Percentiles rank a stretch among this genome's conserved stretches.
These are phyloP conservation scores for Theristus sp. DNA, from an alignment of 2,888 invertebrate species.

Conservation along the genomic window DNA sequence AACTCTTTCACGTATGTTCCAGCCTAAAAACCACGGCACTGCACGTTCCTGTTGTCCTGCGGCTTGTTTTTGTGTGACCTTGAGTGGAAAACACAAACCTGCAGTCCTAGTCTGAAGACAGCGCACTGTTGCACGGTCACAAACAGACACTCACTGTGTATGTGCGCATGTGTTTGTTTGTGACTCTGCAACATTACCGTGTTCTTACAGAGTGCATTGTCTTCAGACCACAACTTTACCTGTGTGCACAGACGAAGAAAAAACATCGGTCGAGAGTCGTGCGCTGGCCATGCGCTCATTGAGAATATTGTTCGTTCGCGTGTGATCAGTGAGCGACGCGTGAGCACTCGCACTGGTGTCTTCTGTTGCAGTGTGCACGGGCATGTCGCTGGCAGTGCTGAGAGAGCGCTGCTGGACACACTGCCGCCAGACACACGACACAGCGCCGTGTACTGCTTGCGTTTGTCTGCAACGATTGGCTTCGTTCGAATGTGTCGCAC, in stretches of 20 bases:
- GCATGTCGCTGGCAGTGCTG: background rate
- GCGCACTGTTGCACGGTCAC: too few species aligned
- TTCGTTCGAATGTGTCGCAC: too few species aligned
- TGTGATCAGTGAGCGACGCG: conserved; percentile 20
- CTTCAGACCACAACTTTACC: background rate
- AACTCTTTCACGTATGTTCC: conserved; percentile 76
- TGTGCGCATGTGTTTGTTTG: too few species aligned
- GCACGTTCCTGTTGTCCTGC: too few species aligned
- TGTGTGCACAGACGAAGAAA: background rate
- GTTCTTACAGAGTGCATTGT: too few species aligned
- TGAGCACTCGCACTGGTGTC: conserved; percentile 8
- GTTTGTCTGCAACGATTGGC: conserved; percentile 20
- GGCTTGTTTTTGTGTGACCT: too few species aligned
- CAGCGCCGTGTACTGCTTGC: conserved; percentile 20
- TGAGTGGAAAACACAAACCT: background rate
- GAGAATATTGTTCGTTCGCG: conserved; percentile 17
- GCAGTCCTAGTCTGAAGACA: too few species aligned
- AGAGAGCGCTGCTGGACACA: background rate
- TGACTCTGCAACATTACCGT: too few species aligned
- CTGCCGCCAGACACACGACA: conserved; percentile 14
- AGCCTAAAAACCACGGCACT: conserved; percentile 14
- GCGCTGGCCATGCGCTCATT: conserved; percentile 4
- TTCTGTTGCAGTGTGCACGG: background rate
- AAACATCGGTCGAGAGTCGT: background rate
- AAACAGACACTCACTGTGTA: too few species aligned